These are phyloP conservation scores for Meloe dianella DNA, from an alignment of 2,888 invertebrate species.

Conservation along the genomic window DNA sequence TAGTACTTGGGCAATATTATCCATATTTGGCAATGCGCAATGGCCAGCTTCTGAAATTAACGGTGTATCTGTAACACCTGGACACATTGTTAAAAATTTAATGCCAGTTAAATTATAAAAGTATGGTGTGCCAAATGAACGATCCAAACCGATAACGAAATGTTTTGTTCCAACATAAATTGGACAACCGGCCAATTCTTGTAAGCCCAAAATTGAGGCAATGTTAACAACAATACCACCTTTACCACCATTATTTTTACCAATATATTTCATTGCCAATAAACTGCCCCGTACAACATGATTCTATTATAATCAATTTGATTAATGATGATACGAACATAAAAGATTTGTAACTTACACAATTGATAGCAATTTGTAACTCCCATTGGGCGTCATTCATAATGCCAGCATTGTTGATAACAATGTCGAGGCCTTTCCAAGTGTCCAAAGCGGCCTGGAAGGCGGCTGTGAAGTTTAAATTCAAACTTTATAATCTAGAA, in stretches of 20 bases:
- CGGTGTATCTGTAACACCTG: slow-evolving; percentile 57
- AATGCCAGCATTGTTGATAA: slow-evolving; percentile 78
- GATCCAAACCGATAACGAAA: slow-evolving; percentile 63
- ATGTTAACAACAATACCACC: slow-evolving; percentile 74
- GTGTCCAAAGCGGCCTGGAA: slow-evolving; percentile 51
- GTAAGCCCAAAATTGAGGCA: slow-evolving; percentile 67
- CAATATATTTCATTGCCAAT: slow-evolving; percentile 66
- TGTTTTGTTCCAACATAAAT: slow-evolving; percentile 68
- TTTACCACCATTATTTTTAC: slow-evolving; percentile 64
- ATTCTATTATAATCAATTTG: slow-evolving; percentile 16
- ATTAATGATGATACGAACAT: background rate
- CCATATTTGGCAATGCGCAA: slow-evolving; percentile 43
- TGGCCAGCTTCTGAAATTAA: slow-evolving; percentile 50
- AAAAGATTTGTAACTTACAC: slow-evolving; percentile 47
- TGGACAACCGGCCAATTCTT: slow-evolving; percentile 63
- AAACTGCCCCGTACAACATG: slow-evolving; percentile 59
- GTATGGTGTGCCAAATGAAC: slow-evolving; percentile 59
- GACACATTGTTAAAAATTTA: slow-evolving; percentile 59
- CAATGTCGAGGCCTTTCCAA: slow-evolving; percentile 61
- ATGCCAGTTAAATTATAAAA: slow-evolving; percentile 55
- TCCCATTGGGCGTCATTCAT: slow-evolving; percentile 81
- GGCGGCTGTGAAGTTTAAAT: slow-evolving; percentile 53
- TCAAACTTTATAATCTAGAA: too few relatives aligned
- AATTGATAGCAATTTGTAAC: slow-evolving; percentile 66
- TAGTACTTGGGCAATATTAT: slow-evolving; percentile 44